phyloP scores from a whole-genome alignment of 2,113 vertebrate species.

The Hoplias malabaricus region DNA sequence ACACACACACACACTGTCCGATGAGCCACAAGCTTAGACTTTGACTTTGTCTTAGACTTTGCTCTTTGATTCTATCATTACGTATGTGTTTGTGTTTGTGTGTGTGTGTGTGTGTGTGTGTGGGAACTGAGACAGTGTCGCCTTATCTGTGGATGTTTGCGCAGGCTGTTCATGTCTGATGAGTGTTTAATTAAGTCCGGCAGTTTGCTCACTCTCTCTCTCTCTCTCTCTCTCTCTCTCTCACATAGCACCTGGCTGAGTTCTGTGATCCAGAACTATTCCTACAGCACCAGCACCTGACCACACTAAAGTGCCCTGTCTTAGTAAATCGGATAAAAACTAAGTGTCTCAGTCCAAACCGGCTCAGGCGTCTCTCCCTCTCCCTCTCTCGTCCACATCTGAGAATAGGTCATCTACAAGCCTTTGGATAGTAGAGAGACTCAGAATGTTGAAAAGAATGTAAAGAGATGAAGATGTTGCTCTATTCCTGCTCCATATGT shows the following conservation, averaged over 20 bases:
- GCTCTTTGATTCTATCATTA: constrained; percentile 11
- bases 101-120: constrained; percentile 29
- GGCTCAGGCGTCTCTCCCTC: too few relatives aligned
- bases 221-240: neutral
- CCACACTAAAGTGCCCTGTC: too few relatives aligned
- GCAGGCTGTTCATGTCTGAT: constrained; percentile 52
- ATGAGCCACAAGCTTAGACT: neutral
- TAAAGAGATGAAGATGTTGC: too few relatives aligned
- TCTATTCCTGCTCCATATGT: too few relatives aligned
- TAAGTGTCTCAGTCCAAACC: too few relatives aligned
- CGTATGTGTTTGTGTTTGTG: constrained; percentile 1
- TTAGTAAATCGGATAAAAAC: too few relatives aligned
- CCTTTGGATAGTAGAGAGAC: too few relatives aligned
- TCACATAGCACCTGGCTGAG: too few relatives aligned
- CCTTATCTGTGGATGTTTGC: constrained; percentile 52
- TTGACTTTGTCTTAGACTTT: neutral
- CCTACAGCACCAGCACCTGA: too few relatives aligned
- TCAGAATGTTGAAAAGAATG: neutral
- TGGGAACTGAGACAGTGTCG: neutral
- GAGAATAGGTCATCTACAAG: too few relatives aligned
- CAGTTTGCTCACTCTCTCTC: constrained; percentile 18
- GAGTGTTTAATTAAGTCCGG: constrained; percentile 63
- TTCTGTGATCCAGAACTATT: too few relatives aligned
- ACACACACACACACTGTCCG: neutral
- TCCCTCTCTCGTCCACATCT: too few relatives aligned